A percentile compares a stretch with the other conserved stretches of the same genome.
Conservation (phyloP, 2,888 invertebrate genomes). For the Rhogogaster chlorosoma region DNA sequence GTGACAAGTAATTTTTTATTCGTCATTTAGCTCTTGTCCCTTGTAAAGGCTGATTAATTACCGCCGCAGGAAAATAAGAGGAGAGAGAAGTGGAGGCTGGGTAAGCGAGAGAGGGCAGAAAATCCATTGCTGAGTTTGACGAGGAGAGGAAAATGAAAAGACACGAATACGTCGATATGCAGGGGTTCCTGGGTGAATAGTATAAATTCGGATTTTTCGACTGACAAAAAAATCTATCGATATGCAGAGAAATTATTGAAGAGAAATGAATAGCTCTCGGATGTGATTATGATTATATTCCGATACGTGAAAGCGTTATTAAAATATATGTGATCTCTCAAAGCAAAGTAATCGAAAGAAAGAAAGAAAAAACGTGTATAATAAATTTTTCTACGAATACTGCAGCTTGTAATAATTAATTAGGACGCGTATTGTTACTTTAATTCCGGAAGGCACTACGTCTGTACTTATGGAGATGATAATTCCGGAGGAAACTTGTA, state of each 20-base stretch:
- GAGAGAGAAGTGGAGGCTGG: neutral
- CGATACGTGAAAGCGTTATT: neutral
- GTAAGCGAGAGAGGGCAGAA: neutral
- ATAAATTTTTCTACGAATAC: neutral
- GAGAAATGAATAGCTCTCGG: too few species aligned
- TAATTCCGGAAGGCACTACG: neutral
- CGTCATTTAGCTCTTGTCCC: constrained; percentile 21
- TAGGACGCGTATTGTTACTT: neutral
- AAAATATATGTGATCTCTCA: neutral
- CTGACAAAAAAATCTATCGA: too few species aligned
- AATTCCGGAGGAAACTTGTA: neutral
- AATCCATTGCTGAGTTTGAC: neutral
- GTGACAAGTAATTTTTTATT: constrained; percentile 44
- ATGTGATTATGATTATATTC: too few species aligned
- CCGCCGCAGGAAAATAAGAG: neutral
- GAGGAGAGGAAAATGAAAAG: neutral
- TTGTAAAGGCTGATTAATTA: constrained; percentile 35
- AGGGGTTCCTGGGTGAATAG: neutral
- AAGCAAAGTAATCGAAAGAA: neutral
- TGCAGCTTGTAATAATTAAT: neutral
- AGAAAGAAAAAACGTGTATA: neutral
- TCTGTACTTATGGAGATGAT: neutral
- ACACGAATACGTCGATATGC: neutral
- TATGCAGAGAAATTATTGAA: too few species aligned
- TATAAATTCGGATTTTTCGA: neutral